Percentiles rank a stretch among this genome's conserved stretches.
Conservation (phyloP, 2,113 vertebrate species). For the Uropsilus gracilis region DNA sequence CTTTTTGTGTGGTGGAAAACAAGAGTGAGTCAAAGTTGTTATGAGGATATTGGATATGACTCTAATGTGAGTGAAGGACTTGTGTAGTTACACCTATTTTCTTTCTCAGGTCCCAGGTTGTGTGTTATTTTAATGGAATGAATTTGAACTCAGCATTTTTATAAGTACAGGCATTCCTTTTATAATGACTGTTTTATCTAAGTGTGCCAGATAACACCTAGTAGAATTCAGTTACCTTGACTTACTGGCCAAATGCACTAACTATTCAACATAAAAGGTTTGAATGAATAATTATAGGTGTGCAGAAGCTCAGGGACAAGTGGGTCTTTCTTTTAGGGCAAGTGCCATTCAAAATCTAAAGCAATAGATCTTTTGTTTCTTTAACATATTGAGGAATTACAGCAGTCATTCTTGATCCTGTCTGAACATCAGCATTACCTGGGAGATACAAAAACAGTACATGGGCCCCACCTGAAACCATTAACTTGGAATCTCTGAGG, state of each 20-base stretch:
- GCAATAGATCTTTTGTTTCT: not conserved
- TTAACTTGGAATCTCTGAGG: not conserved
- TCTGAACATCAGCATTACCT: not conserved
- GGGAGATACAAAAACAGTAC: not conserved
- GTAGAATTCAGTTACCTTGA: not conserved
- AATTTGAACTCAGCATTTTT: conserved; percentile 31
- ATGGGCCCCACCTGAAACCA: not conserved
- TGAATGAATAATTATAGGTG: not conserved
- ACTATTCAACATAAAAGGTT: conserved; percentile 6
- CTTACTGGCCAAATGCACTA: not conserved
- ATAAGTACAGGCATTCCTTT: not conserved
- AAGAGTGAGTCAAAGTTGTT: not conserved
- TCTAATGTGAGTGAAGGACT: not conserved
- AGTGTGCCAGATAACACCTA: not conserved
- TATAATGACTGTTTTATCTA: not conserved
- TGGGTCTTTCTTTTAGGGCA: not conserved
- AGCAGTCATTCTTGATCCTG: not conserved
- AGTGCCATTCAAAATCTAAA: not conserved
- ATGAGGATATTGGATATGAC: not conserved
- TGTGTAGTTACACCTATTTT: not conserved
- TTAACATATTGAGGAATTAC: not conserved
- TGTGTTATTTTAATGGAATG: conserved; percentile 8
- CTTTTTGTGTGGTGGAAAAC: not conserved
- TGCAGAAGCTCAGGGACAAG: not conserved
- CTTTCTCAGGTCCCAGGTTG: not conserved